Conservation (phyloP, 2,888 invertebrate genomes). For the Tryphoninae sp. region DNA sequence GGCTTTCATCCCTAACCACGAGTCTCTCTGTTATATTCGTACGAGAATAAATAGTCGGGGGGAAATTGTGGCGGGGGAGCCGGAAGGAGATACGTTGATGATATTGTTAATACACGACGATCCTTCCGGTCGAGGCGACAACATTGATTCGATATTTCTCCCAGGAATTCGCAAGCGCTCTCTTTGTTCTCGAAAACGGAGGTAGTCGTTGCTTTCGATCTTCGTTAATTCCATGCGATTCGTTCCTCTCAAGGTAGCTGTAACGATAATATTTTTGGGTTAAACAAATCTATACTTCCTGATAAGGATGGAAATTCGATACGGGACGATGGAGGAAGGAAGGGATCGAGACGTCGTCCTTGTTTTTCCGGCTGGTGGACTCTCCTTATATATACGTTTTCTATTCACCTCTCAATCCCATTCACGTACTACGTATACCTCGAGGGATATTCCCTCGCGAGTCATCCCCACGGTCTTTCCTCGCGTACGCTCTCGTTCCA, state of each 20-base stretch:
- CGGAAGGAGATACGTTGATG: conserved; percentile 51
- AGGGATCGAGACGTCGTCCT: conserved; percentile 8
- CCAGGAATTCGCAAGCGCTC: conserved; percentile 43
- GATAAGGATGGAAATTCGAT: neutral
- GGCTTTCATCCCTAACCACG: conserved; percentile 14
- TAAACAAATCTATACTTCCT: no score
- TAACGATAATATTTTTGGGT: no score
- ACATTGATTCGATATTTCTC: conserved; percentile 60
- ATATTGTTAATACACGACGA: conserved; percentile 56
- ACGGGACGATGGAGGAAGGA: neutral
- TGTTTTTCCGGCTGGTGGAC: conserved; percentile 27
- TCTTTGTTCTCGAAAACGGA: no score
- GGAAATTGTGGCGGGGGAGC: neutral
- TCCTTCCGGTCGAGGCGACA: neutral
- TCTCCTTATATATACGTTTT: conserved; percentile 28
- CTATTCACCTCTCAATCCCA: conserved; percentile 34
- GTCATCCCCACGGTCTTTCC: conserved; percentile 45
- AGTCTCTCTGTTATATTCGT: conserved; percentile 4
- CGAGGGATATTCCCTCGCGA: conserved; percentile 50
- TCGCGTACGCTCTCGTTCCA: conserved; percentile 33
- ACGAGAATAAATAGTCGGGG: neutral
- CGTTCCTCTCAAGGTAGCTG: no score
- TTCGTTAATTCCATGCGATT: no score
- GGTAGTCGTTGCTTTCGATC: no score
- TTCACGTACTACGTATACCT: conserved; percentile 22